Conservation (phyloP, 2,113 vertebrate genomes). For the Petroica traversi region DNA sequence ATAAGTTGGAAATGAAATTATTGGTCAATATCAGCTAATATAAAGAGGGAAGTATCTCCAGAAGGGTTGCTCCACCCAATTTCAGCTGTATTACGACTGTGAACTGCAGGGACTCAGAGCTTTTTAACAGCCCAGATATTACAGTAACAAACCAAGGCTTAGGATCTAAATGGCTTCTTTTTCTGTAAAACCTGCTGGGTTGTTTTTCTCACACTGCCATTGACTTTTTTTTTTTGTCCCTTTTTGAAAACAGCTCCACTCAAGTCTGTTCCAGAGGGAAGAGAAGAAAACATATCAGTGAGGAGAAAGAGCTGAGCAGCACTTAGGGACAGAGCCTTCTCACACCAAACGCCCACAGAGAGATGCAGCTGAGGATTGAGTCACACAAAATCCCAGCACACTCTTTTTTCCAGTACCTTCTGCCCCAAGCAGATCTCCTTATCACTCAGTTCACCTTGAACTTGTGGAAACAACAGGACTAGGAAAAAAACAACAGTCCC, state of each 20-base stretch:
- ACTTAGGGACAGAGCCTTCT: not conserved
- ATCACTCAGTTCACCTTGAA: not conserved
- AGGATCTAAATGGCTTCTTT: not conserved
- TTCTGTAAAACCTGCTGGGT: not conserved
- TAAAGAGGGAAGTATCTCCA: not conserved
- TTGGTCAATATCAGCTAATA: not conserved
- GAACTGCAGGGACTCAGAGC: not conserved
- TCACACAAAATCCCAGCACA: not conserved
- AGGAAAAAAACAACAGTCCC: not conserved
- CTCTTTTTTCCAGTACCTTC: not conserved
- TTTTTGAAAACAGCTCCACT: not conserved
- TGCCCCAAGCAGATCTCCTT: not conserved
- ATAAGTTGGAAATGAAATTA: not conserved
- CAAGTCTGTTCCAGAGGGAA: not conserved
- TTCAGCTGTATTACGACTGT: not conserved
- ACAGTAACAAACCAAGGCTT: not conserved
- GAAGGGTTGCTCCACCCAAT: not conserved
- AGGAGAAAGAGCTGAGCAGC: not conserved
- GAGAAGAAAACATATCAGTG: not conserved
- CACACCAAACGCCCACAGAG: not conserved
- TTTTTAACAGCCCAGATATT: not conserved
- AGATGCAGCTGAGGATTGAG: not conserved
- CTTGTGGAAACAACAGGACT: not conserved
- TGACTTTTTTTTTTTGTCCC: too few species aligned
- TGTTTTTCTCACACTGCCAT: not conserved